A percentile compares a stretch with the other conserved stretches of the same genome.
Evolutionary conservation across 1,140 invertebrate species (phyloP).

Genomic region (Archegozetes longisetosus): DNA sequence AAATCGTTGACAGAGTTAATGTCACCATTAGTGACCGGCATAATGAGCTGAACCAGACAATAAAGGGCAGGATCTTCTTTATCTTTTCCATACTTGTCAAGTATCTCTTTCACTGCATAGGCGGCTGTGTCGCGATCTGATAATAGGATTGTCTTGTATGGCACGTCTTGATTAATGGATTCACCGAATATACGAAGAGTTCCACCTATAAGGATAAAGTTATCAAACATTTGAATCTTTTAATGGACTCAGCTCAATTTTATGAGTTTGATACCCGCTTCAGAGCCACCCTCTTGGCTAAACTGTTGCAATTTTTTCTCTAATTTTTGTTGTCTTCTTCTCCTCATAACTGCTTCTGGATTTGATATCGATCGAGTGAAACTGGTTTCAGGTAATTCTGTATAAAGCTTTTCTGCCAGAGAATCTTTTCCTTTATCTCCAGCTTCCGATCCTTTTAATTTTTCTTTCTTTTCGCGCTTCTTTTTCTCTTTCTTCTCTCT

Average conservation of each 20-base stretch:
- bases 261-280: too few relatives aligned
- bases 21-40: constrained; percentile 15
- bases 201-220: constrained; percentile 40
- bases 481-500: constrained; percentile 95
- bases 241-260: too few relatives aligned
- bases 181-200: constrained; percentile 97
- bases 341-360: constrained; percentile 95
- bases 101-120: constrained; percentile 83
- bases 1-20: constrained; percentile 9
- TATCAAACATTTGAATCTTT: background rate
- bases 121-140: constrained; percentile 81
- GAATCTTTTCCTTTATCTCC: constrained; percentile 23
- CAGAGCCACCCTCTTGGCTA: constrained; percentile 49
- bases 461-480: constrained; percentile 86
- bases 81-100: constrained; percentile 87
- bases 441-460: constrained; percentile 19
- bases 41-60: constrained; percentile 70
- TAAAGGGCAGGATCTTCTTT: constrained; percentile 73
- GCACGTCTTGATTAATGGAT: constrained; percentile 85
- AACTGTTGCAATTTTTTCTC: constrained; percentile 94
- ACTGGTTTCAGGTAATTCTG: constrained; percentile 88
- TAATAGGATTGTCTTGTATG: constrained; percentile 91
- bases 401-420: constrained; percentile 82
- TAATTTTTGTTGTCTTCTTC: constrained; percentile 87
- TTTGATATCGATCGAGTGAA: constrained; percentile 97